phyloP scores from a whole-genome alignment of 2,888 invertebrate genomes.

The Cheilosia vulpina region DNA sequence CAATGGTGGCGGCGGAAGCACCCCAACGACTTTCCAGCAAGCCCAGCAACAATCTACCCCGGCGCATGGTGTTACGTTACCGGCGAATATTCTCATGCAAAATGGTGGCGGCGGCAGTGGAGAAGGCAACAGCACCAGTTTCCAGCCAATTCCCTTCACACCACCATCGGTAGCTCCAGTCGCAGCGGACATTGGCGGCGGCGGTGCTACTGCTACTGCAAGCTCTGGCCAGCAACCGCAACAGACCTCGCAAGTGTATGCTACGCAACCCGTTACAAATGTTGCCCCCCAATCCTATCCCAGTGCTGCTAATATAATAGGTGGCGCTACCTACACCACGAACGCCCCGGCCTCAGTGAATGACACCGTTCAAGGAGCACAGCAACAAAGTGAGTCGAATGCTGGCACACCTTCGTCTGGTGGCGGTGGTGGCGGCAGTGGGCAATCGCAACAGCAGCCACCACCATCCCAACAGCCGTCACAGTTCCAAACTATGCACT shows the following conservation, averaged over 20 bases:
- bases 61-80: constrained; percentile 78
- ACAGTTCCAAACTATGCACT: constrained; percentile 58
- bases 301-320: constrained; percentile 68
- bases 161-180: constrained; percentile 16
- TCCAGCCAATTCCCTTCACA: constrained; percentile 58
- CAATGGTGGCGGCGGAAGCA: constrained; percentile 80
- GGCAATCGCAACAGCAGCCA: constrained; percentile 44
- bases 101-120: constrained; percentile 78
- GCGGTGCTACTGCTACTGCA: too few species aligned
- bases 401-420: constrained; percentile 70
- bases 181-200: constrained; percentile 41
- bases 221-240: constrained; percentile 49
- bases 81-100: constrained; percentile 78
- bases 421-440: constrained; percentile 69
- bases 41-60: constrained; percentile 78
- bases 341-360: constrained; percentile 52
- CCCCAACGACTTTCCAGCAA: constrained; percentile 82
- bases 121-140: constrained; percentile 46
- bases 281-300: constrained; percentile 81
- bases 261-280: constrained; percentile 19
- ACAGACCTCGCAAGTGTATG: constrained; percentile 78
- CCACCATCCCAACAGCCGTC: constrained; percentile 38
- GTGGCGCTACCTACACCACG: constrained; percentile 63
- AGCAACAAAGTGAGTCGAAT: constrained; percentile 66
- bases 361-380: constrained; percentile 50